Evolutionary conservation across 1,140 invertebrate species (phyloP).

Genomic region (Meloidogyne floridensis): DNA sequence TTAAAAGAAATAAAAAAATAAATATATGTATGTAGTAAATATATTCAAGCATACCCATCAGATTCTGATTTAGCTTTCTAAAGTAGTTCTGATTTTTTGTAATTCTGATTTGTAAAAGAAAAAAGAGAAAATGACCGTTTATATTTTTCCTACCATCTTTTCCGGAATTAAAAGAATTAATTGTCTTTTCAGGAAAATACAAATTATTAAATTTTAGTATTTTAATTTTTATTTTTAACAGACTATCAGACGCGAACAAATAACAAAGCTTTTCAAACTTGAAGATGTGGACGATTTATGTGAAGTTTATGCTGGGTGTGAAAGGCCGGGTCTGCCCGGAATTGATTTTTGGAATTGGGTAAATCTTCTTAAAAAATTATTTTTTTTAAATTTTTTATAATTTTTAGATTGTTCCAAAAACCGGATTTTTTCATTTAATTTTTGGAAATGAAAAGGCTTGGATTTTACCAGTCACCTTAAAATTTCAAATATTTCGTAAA

Average conservation of each 20-base stretch:
- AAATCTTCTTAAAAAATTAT: background rate
- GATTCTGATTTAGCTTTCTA: too few species aligned
- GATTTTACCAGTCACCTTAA: background rate
- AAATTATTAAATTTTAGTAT: too few species aligned
- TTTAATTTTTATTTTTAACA: background rate
- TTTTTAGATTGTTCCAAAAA: constrained; percentile 33
- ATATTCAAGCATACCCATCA: too few species aligned
- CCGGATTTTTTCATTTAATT: constrained; percentile 54
- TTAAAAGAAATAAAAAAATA: too few species aligned
- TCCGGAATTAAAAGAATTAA: too few species aligned
- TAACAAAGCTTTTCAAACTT: background rate
- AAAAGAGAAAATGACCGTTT: too few species aligned
- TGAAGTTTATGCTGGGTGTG: constrained; percentile 52
- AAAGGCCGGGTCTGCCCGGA: constrained; percentile 54
- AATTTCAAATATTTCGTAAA: background rate
- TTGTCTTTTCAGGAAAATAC: too few species aligned
- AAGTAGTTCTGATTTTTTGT: background rate
- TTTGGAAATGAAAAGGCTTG: constrained; percentile 60
- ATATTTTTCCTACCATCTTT: too few species aligned
- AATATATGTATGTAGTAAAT: too few species aligned
- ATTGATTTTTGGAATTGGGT: constrained; percentile 54
- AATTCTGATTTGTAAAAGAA: background rate
- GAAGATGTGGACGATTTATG: constrained; percentile 27
- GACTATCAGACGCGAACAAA: background rate
- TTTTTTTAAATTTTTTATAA: background rate